These are phyloP conservation scores for Cerastis leucographa DNA, from an alignment of 2,888 invertebrate genomes.

Conservation along the genomic window DNA sequence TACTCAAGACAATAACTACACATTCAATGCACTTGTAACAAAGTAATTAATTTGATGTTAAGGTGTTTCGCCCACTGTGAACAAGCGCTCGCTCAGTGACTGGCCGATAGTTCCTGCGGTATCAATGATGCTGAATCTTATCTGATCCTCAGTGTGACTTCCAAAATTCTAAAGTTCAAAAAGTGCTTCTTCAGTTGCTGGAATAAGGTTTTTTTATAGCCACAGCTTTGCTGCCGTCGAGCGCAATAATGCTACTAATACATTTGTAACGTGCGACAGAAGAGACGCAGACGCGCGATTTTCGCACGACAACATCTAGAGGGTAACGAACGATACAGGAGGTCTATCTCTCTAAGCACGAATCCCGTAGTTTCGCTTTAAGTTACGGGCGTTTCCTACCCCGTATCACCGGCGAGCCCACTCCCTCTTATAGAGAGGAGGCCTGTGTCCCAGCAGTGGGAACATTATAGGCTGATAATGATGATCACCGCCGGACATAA, in stretches of 20 bases:
- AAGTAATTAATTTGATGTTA: constrained; percentile 10
- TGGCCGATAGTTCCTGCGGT: constrained; percentile 54
- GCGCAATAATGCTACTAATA: no score
- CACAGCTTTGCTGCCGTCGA: background rate
- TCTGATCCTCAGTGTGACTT: constrained; percentile 61
- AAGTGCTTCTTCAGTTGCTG: constrained; percentile 33
- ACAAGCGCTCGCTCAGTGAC: no score
- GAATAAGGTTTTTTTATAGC: background rate
- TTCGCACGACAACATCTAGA: background rate
- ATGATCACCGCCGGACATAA: background rate
- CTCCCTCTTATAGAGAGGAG: no score
- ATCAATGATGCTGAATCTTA: constrained; percentile 55
- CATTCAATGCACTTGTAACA: background rate
- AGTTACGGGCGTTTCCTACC: background rate
- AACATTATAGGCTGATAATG: no score
- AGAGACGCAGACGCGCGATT: background rate
- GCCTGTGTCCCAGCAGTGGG: no score
- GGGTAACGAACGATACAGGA: no score
- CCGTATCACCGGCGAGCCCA: background rate
- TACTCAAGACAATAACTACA: background rate
- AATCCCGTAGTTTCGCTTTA: background rate
- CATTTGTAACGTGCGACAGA: background rate
- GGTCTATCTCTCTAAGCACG: background rate
- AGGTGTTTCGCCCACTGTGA: background rate
- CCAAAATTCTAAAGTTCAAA: constrained; percentile 58